These are phyloP conservation scores for Daphoenositta chrysoptera DNA, from an alignment of 2,113 vertebrate species.

Conservation along the genomic window DNA sequence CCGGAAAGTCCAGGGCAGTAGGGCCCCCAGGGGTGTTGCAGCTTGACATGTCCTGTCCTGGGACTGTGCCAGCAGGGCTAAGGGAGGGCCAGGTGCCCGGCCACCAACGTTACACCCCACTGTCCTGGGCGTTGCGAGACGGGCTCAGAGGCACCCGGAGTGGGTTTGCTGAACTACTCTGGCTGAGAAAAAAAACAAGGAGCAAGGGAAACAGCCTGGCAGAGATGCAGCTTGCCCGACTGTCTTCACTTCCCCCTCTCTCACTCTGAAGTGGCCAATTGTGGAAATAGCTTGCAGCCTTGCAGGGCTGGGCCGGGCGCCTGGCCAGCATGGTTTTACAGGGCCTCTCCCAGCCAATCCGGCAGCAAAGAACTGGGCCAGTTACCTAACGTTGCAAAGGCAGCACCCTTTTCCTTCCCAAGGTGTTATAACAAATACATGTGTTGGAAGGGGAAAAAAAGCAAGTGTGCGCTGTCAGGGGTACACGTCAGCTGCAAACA, in stretches of 20 bases:
- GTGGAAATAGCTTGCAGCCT: slow-evolving; percentile 69
- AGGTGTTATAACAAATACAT: slow-evolving; percentile 39
- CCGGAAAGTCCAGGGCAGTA: slow-evolving; percentile 81
- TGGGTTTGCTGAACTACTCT: neutral
- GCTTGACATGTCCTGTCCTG: slow-evolving; percentile 66
- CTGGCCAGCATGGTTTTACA: slow-evolving; percentile 62
- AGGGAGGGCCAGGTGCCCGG: neutral
- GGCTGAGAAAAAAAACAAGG: slow-evolving; percentile 39
- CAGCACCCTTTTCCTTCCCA: slow-evolving; percentile 57
- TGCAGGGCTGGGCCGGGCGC: slow-evolving; percentile 56
- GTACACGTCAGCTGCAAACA: accelerated
- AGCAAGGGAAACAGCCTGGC: slow-evolving; percentile 57
- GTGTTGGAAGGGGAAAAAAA: neutral
- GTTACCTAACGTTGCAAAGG: slow-evolving; percentile 76
- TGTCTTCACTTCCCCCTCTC: slow-evolving; percentile 54
- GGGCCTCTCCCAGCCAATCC: slow-evolving; percentile 67
- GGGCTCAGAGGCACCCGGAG: neutral
- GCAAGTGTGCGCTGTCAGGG: neutral
- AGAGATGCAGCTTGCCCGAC: neutral
- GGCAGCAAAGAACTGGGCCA: slow-evolving; percentile 59
- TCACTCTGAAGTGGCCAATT: slow-evolving; percentile 61
- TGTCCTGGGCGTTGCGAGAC: neutral
- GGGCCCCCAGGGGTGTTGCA: slow-evolving; percentile 61
- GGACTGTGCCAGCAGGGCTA: neutral
- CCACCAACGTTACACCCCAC: neutral